Evolutionary conservation across 2,888 invertebrate species (phyloP).

Genomic region (Tuberolachnus salignus): DNA sequence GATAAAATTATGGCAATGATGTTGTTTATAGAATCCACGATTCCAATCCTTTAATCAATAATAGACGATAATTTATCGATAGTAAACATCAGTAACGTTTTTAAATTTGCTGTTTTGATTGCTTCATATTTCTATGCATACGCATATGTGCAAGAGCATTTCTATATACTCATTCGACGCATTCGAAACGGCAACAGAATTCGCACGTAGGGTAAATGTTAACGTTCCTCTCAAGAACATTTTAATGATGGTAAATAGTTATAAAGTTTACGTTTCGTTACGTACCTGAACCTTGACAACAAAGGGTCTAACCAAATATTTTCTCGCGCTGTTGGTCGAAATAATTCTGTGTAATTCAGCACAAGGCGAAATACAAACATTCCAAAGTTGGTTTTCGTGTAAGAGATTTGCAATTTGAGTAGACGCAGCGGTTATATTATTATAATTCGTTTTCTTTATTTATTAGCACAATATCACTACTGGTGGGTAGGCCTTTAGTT

Average conservation of each 20-base stretch:
- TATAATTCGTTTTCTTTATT: no score
- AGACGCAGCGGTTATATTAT: neutral
- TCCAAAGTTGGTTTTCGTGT: neutral
- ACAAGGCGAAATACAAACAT: constrained; percentile 4
- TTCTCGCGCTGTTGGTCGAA: constrained; percentile 6
- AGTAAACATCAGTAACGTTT: neutral
- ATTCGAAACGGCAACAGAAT: neutral
- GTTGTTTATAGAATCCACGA: no score
- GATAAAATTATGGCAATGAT: neutral
- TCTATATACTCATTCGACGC: neutral
- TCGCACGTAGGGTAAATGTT: neutral
- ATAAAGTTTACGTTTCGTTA: constrained; percentile 18
- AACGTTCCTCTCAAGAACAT: neutral
- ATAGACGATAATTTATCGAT: neutral
- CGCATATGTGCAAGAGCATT: no score
- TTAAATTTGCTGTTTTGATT: no score
- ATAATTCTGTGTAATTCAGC: neutral
- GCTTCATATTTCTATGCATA: no score
- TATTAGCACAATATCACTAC: no score
- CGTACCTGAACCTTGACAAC: neutral
- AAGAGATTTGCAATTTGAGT: no score
- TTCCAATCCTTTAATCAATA: neutral
- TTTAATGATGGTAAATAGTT: constrained; percentile 35
- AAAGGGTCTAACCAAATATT: constrained; percentile 6
- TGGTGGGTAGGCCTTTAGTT: no score